Evolutionary conservation across 2,888 invertebrate species (phyloP).

Genomic region (Chydorus sphaericus): DNA sequence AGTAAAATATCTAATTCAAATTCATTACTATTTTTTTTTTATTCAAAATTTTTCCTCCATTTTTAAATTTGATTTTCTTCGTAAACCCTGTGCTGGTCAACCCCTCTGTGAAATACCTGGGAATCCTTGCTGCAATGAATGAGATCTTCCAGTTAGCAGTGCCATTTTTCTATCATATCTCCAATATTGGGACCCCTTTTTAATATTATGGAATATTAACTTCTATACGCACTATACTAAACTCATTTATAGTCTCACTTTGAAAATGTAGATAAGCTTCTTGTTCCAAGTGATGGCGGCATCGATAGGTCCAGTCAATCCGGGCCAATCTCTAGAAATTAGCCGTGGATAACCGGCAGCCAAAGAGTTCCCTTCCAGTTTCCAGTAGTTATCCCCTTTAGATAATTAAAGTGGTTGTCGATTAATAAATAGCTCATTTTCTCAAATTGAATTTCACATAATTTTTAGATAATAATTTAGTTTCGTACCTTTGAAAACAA

Average conservation of each 20-base stretch:
- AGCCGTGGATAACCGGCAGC: conserved; percentile 72
- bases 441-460: too few species aligned
- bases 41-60: too few species aligned
- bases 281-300: conserved; percentile 91
- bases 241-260: conserved; percentile 37
- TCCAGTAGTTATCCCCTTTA: conserved; percentile 70
- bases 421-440: too few species aligned
- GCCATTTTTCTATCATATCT: conserved; percentile 73
- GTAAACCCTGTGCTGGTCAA: too few species aligned
- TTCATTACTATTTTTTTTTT: too few species aligned
- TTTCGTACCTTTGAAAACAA: conserved; percentile 82
- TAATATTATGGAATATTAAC: not conserved
- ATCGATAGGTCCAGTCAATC: conserved; percentile 72
- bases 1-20: too few species aligned
- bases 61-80: too few species aligned
- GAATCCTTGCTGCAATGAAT: too few species aligned
- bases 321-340: conserved; percentile 61
- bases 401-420: conserved; percentile 16
- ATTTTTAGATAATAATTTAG: too few species aligned
- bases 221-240: not conserved
- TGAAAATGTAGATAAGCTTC: conserved; percentile 95
- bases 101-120: too few species aligned
- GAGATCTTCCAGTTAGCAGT: too few species aligned
- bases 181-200: conserved; percentile 65
- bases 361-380: conserved; percentile 66